Percentiles rank a stretch among this genome's conserved stretches.
phyloP scores from a whole-genome alignment of 2,797 vertebrate genomes.

The Hapalemur alaotrensis region DNA sequence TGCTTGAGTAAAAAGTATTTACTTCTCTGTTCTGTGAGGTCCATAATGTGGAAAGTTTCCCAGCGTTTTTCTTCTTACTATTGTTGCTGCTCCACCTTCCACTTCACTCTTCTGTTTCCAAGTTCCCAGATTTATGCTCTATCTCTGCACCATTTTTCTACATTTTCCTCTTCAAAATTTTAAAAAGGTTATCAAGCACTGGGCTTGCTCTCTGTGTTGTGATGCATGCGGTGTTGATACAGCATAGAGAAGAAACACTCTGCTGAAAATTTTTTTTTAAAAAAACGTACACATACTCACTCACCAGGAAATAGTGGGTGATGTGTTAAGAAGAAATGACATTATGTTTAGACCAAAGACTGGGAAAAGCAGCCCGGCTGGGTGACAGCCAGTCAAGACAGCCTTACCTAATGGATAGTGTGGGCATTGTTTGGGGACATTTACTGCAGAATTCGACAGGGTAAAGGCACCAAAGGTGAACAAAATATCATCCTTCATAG shows the following conservation, averaged over 20 bases:
- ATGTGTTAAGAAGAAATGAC: slow-evolving; percentile 25
- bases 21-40: not conserved
- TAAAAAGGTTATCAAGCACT: not conserved
- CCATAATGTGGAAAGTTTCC: not conserved
- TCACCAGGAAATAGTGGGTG: not conserved
- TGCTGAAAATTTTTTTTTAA: not conserved
- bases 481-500: slow-evolving; percentile 68
- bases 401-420: slow-evolving; percentile 27
- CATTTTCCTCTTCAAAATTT: not conserved
- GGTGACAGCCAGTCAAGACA: slow-evolving; percentile 25
- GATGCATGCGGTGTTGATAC: not conserved
- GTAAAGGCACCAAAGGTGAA: slow-evolving; percentile 48
- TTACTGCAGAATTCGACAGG: not conserved
- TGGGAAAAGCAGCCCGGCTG: not conserved
- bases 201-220: not conserved
- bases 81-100: not conserved
- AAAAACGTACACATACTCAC: not conserved
- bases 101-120: not conserved
- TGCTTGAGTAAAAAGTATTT: not conserved
- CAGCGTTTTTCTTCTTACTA: not conserved
- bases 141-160: not conserved
- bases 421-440: slow-evolving; percentile 34
- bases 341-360: not conserved
- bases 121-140: not conserved
- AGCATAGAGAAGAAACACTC: not conserved